Evolutionary conservation across 2,888 invertebrate species (phyloP).

Genomic region (Heliconius aoede): DNA sequence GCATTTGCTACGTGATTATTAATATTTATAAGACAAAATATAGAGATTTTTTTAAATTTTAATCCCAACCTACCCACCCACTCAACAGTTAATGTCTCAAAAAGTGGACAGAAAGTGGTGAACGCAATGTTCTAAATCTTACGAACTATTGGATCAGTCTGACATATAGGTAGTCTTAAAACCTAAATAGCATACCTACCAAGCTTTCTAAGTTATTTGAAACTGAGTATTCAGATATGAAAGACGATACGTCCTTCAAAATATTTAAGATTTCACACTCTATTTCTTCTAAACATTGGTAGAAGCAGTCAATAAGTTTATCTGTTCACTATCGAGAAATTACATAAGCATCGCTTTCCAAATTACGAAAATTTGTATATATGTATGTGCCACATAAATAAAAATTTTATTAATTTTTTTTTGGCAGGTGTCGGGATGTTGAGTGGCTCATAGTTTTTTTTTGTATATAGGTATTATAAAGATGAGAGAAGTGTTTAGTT

Average conservation of each 20-base stretch:
- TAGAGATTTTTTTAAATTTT: not conserved
- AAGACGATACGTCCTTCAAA: not conserved
- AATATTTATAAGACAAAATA: not conserved
- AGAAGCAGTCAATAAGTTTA: not conserved
- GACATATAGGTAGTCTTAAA: not conserved
- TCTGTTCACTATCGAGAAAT: conserved; percentile 2
- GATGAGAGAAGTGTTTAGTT: not conserved
- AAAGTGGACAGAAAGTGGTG: not conserved
- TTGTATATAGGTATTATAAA: not conserved
- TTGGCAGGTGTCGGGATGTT: conserved; percentile 6
- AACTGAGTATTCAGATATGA: not conserved
- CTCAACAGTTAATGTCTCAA: not conserved
- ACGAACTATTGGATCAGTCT: not conserved
- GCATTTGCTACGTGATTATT: not conserved
- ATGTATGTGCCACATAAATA: conserved; percentile 16
- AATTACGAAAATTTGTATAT: conserved; percentile 8
- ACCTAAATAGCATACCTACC: not conserved
- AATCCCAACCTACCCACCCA: not conserved
- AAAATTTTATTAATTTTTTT: conserved; percentile 5
- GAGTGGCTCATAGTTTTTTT: conserved; percentile 2
- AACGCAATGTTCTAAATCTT: not conserved
- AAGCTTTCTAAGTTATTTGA: conserved; percentile 5
- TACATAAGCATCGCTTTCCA: conserved; percentile 10
- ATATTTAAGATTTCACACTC: conserved; percentile 8
- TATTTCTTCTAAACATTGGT: not conserved